Conservation (phyloP, 2,888 invertebrate genomes). For the Priocnemis perturbator region DNA sequence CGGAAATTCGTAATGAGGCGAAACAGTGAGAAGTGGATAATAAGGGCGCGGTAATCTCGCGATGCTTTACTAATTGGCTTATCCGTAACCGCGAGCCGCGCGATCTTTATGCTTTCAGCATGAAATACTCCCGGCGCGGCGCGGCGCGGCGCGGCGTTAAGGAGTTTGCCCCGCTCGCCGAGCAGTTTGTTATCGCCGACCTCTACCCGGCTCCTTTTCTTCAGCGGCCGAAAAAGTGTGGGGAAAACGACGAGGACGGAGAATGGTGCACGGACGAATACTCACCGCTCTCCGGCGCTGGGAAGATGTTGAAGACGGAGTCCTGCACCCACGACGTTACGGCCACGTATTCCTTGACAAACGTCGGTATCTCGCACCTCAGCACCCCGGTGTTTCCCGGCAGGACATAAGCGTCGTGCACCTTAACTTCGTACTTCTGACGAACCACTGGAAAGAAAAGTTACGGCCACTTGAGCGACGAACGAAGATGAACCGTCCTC, state of each 20-base stretch:
- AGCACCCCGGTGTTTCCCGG: slow-evolving; percentile 93
- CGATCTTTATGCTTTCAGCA: slow-evolving; percentile 10
- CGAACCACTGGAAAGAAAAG: slow-evolving; percentile 82
- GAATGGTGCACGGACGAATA: slow-evolving; percentile 25
- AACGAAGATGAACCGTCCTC: slow-evolving; percentile 7
- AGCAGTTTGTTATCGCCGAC: too few species aligned
- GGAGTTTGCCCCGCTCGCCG: too few species aligned
- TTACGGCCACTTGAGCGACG: slow-evolving; percentile 17
- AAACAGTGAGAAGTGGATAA: too few species aligned
- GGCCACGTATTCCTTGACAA: slow-evolving; percentile 91
- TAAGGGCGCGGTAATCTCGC: too few species aligned
- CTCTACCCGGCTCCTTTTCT: too few species aligned
- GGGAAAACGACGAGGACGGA: too few species aligned
- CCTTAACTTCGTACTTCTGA: slow-evolving; percentile 91
- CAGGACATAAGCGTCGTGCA: slow-evolving; percentile 94
- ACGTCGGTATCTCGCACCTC: slow-evolving; percentile 91
- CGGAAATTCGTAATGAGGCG: too few species aligned
- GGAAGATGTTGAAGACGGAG: slow-evolving; percentile 86
- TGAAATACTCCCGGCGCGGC: too few species aligned
- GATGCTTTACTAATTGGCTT: too few species aligned
- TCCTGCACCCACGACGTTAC: slow-evolving; percentile 94
- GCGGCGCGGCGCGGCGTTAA: too few species aligned
- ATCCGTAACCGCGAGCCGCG: too few species aligned
- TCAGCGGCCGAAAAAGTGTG: slow-evolving; percentile 1
- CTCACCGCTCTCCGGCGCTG: slow-evolving; percentile 83